phyloP scores from a whole-genome alignment of 1,140 invertebrate species.

The Drosophila carrolli region DNA sequence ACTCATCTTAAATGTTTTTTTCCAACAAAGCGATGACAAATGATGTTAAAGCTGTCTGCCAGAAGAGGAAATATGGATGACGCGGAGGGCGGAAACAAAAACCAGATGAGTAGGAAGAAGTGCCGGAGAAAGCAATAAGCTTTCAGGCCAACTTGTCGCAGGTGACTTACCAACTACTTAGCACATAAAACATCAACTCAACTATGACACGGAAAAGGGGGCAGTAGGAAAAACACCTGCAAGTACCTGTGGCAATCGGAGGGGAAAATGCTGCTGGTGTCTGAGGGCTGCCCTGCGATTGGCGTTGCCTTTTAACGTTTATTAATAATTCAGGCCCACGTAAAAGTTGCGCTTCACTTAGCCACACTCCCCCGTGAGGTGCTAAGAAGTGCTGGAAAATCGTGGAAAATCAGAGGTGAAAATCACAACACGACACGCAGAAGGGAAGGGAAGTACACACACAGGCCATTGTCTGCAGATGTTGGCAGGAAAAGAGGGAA shows the following conservation, averaged over 20 bases:
- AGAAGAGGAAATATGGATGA: neutral
- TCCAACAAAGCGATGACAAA: constrained; percentile 38
- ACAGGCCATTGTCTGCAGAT: constrained; percentile 56
- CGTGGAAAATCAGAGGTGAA: constrained; percentile 51
- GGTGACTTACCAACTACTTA: constrained; percentile 68
- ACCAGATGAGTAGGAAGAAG: constrained; percentile 18
- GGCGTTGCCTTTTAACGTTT: constrained; percentile 63
- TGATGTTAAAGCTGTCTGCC: constrained; percentile 17
- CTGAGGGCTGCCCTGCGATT: constrained; percentile 34
- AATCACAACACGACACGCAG: constrained; percentile 45
- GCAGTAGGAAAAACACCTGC: neutral
- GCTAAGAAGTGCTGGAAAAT: constrained; percentile 40
- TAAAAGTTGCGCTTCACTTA: constrained; percentile 66
- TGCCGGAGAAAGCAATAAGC: constrained; percentile 38
- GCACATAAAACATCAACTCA: constrained; percentile 60
- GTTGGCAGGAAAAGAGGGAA: constrained; percentile 15
- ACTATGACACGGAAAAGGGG: constrained; percentile 29
- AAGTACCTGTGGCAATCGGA: constrained; percentile 12
- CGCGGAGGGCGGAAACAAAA: constrained; percentile 1
- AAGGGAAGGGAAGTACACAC: constrained; percentile 22
- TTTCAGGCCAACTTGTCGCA: constrained; percentile 63
- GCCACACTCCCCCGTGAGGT: constrained; percentile 36
- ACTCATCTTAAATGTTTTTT: constrained; percentile 7
- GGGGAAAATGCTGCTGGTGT: neutral
- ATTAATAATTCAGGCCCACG: constrained; percentile 65